phyloP scores from a whole-genome alignment of 2,888 invertebrate genomes.

The Platycheirus rosarum region DNA sequence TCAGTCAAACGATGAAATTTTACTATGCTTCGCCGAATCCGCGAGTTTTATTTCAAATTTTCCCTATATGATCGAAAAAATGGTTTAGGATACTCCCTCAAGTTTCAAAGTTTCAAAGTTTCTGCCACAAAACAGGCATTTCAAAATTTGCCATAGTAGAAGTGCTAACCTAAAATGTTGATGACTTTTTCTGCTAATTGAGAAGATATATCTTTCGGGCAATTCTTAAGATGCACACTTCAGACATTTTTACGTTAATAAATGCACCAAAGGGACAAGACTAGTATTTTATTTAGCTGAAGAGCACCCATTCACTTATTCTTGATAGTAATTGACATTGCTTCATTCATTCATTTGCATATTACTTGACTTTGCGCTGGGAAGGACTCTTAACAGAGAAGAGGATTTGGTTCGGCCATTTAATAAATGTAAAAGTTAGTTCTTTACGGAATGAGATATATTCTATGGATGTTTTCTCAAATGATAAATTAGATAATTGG shows the following conservation, averaged over 20 bases:
- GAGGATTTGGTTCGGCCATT: conserved; percentile 6
- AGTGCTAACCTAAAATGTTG: background rate
- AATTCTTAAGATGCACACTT: conserved; percentile 22
- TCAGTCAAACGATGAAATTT: conserved; percentile 13
- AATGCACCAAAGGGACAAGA: conserved; percentile 2
- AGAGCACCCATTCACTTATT: conserved; percentile 18
- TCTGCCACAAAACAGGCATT: too few relatives aligned
- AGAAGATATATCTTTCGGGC: conserved; percentile 6
- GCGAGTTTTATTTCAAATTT: conserved; percentile 29
- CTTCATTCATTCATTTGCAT: conserved; percentile 48
- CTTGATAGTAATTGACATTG: conserved; percentile 40
- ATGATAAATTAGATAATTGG: too few relatives aligned
- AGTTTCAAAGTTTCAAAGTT: background rate
- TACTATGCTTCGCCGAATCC: conserved; percentile 20
- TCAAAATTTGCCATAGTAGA: too few relatives aligned
- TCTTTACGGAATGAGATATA: background rate
- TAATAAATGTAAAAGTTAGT: conserved; percentile 1
- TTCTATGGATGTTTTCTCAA: too few relatives aligned
- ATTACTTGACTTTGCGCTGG: conserved; percentile 31
- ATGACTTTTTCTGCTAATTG: background rate
- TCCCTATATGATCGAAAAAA: conserved; percentile 22
- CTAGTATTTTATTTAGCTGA: conserved; percentile 3
- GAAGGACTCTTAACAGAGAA: conserved; percentile 3
- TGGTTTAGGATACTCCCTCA: background rate
- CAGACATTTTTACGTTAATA: conserved; percentile 28